Evolutionary conservation across 2,888 invertebrate genomes (phyloP).

Genomic region (Standfussiana lucernea): DNA sequence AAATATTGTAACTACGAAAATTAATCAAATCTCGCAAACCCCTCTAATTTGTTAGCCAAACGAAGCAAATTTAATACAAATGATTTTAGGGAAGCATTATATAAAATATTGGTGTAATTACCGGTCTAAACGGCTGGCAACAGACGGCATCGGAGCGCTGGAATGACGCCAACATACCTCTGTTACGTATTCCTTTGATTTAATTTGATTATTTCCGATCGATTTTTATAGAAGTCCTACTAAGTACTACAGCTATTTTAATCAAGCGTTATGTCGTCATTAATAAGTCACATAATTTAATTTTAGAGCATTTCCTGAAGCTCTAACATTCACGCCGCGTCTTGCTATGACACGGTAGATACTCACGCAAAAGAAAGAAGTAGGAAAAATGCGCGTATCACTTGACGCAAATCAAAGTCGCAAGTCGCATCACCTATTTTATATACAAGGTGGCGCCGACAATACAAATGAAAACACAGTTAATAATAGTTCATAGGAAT

Average conservation of each 20-base stretch:
- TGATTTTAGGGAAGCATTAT: conserved; percentile 54
- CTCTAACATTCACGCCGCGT: background rate
- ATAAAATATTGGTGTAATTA: conserved; percentile 74
- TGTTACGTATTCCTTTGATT: conserved; percentile 45
- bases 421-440: too few species aligned
- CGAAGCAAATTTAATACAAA: conserved; percentile 53
- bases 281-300: background rate
- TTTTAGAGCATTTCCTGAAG: background rate
- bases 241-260: background rate
- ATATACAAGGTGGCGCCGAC: too few species aligned
- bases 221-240: conserved; percentile 24
- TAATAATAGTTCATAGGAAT: too few species aligned
- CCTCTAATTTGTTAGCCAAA: conserved; percentile 43
- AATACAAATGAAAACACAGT: too few species aligned
- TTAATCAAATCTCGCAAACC: conserved; percentile 38
- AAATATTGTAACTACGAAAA: conserved; percentile 35
- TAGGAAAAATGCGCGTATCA: too few species aligned
- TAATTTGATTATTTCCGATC: conserved; percentile 49
- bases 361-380: too few species aligned
- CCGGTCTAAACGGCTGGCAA: conserved; percentile 71
- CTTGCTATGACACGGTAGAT: too few species aligned
- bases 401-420: too few species aligned
- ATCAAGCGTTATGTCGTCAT: background rate
- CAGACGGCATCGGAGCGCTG: conserved; percentile 57
- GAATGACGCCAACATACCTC: conserved; percentile 63